Evolutionary conservation across 2,113 vertebrate species (phyloP).

Genomic region (Benitochromis conjunctus): DNA sequence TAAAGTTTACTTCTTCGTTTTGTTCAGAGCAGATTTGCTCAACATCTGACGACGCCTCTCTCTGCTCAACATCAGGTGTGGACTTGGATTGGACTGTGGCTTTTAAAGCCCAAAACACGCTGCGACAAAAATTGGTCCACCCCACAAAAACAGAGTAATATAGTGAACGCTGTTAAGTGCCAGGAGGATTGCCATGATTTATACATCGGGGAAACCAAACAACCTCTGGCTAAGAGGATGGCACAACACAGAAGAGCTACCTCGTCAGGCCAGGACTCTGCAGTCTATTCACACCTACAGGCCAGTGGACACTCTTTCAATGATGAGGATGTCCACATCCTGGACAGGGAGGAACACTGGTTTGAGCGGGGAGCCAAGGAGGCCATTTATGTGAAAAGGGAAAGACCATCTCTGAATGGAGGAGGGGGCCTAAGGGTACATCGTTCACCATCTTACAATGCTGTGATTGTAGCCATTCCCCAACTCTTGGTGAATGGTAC

Average conservation of each 20-base stretch:
- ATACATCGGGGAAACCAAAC: not conserved
- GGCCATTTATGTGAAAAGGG: not conserved
- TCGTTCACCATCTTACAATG: not conserved
- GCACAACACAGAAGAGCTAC: not conserved
- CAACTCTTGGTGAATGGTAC: not conserved
- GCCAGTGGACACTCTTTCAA: not conserved
- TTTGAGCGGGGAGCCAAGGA: not conserved
- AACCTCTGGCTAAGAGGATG: not conserved
- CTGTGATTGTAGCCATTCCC: not conserved
- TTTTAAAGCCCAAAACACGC: not conserved
- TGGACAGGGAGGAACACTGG: not conserved
- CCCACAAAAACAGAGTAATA: not conserved
- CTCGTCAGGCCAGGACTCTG: not conserved
- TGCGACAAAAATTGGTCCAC: not conserved
- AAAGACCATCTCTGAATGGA: not conserved
- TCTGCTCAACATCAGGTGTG: not conserved
- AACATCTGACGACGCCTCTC: not conserved
- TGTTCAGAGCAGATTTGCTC: not conserved
- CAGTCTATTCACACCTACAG: not conserved
- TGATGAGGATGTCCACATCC: not conserved
- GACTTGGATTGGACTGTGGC: not conserved
- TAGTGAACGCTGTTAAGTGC: not conserved
- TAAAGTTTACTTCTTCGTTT: not conserved
- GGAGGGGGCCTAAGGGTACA: not conserved
- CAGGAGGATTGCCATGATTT: not conserved